A percentile compares a stretch with the other conserved stretches of the same genome.
Evolutionary conservation across 2,888 invertebrate species (phyloP).

Genomic region (Orgyia antiqua): DNA sequence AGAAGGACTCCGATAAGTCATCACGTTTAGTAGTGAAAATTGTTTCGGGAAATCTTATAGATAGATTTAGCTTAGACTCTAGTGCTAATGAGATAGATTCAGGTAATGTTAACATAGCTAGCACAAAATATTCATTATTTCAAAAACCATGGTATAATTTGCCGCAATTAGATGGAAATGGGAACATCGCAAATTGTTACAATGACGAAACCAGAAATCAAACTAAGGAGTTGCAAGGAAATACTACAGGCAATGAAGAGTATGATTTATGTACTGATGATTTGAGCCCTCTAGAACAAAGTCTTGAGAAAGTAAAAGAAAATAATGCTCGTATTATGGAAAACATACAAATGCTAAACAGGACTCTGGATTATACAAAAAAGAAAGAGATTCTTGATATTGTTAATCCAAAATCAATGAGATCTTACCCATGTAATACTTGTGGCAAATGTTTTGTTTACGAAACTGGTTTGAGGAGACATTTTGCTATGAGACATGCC

Average conservation of each 20-base stretch:
- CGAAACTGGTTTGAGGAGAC: slow-evolving; percentile 63
- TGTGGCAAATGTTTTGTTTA: slow-evolving; percentile 71
- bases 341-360: slow-evolving; percentile 67
- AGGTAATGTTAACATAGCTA: slow-evolving; percentile 20
- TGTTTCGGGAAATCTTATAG: slow-evolving; percentile 44
- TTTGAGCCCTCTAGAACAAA: slow-evolving; percentile 57
- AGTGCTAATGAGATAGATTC: slow-evolving; percentile 45
- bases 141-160: slow-evolving; percentile 9
- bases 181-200: slow-evolving; percentile 8
- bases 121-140: slow-evolving; percentile 9
- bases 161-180: not conserved
- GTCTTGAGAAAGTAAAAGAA: slow-evolving; percentile 65
- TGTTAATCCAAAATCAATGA: slow-evolving; percentile 48
- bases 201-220: slow-evolving; percentile 10
- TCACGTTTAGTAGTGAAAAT: slow-evolving; percentile 63
- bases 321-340: slow-evolving; percentile 71
- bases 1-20: slow-evolving; percentile 42
- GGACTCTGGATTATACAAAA: slow-evolving; percentile 64
- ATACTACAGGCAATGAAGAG: slow-evolving; percentile 10
- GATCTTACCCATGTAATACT: slow-evolving; percentile 55
- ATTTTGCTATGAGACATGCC: slow-evolving; percentile 55
- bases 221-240: slow-evolving; percentile 12
- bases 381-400: slow-evolving; percentile 61
- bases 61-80: slow-evolving; percentile 50
- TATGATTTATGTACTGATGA: slow-evolving; percentile 10